Percentiles rank a stretch among this genome's conserved stretches.
Conservation (phyloP, 2,888 invertebrate species). For the Busseola fusca region DNA sequence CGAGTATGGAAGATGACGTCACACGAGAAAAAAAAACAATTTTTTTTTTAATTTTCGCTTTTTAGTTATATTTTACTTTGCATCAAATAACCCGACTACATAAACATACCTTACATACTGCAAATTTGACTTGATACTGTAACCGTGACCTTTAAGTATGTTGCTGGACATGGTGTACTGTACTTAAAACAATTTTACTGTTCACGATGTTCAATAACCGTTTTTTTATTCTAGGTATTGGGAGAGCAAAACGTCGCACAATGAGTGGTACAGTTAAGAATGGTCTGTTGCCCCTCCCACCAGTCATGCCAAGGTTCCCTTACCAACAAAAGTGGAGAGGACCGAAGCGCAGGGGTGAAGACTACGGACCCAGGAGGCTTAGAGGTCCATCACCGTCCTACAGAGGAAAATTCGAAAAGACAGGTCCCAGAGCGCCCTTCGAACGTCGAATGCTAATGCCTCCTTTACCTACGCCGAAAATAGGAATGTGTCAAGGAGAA, state of each 20-base stretch:
- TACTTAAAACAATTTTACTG: background rate
- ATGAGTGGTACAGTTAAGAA: constrained; percentile 77
- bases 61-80: too few species aligned
- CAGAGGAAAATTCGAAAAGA: constrained; percentile 79
- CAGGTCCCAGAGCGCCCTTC: too few species aligned
- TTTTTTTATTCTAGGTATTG: constrained; percentile 72
- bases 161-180: background rate
- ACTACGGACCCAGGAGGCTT: constrained; percentile 78
- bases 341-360: constrained; percentile 75
- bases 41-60: too few species aligned
- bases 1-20: too few species aligned
- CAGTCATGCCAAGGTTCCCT: constrained; percentile 75
- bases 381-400: constrained; percentile 78
- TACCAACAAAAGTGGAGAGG: constrained; percentile 79
- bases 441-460: too few species aligned
- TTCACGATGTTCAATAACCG: background rate
- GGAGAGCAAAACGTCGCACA: constrained; percentile 87
- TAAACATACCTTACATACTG: too few species aligned
- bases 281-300: constrained; percentile 73
- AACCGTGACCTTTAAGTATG: constrained; percentile 24
- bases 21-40: too few species aligned
- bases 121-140: too few species aligned
- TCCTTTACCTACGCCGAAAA: too few species aligned
- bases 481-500: constrained; percentile 81
- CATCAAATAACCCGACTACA: too few species aligned